phyloP scores from a whole-genome alignment of 2,888 invertebrate species.

The Spodoptera picta region DNA sequence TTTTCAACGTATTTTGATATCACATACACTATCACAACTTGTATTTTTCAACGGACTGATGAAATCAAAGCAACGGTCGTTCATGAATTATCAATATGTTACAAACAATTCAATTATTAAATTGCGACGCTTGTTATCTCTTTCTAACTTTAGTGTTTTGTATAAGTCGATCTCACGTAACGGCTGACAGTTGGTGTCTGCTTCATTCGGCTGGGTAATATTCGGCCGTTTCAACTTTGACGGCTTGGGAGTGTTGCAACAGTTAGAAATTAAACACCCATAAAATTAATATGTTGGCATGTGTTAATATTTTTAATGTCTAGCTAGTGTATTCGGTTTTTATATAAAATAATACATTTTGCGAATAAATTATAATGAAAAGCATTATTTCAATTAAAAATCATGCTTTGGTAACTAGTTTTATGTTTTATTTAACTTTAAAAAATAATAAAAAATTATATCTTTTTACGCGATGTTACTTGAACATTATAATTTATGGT shows the following conservation, averaged over 20 bases:
- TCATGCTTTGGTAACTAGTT: no score
- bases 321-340: no score
- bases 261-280: not conserved
- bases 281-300: not conserved
- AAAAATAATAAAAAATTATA: no score
- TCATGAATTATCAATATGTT: conserved; percentile 66
- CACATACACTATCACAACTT: conserved; percentile 60
- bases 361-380: no score
- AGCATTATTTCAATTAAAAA: no score
- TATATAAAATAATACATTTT: no score
- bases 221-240: conserved; percentile 52
- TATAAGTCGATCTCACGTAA: conserved; percentile 51
- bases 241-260: conserved; percentile 34
- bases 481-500: no score
- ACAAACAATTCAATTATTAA: conserved; percentile 54
- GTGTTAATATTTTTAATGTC: no score
- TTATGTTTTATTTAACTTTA: no score
- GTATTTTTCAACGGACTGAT: conserved; percentile 66
- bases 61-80: conserved; percentile 83
- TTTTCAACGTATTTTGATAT: conserved; percentile 63
- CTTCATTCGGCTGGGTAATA: conserved; percentile 61
- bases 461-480: no score
- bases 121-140: conserved; percentile 46
- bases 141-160: conserved; percentile 28
- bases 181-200: conserved; percentile 46